Conservation (phyloP, 2,113 vertebrate genomes). For the Muntiacus muntjak region DNA sequence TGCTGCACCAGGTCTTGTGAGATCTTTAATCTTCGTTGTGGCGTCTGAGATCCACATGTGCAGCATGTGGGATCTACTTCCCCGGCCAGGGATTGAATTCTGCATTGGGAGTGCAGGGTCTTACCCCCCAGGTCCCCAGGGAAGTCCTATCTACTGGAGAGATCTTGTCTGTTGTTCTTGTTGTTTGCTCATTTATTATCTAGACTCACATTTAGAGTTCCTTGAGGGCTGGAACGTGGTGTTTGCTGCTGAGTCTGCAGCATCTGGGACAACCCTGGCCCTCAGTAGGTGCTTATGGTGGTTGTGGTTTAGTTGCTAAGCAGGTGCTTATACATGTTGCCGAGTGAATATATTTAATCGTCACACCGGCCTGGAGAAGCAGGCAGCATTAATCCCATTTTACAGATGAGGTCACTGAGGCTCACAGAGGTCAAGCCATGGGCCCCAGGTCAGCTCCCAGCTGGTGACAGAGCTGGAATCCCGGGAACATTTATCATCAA, state of each 20-base stretch:
- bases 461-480: background rate
- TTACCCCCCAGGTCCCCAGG: background rate
- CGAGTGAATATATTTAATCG: rapidly evolving
- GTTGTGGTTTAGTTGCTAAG: background rate
- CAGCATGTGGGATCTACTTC: background rate
- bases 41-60: background rate
- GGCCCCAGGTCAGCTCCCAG: background rate
- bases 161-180: background rate
- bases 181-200: background rate
- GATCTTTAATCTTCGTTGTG: background rate
- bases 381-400: background rate
- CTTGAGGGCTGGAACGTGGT: background rate
- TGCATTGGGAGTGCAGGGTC: background rate
- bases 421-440: background rate
- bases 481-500: background rate
- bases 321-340: background rate
- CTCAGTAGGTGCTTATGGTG: background rate
- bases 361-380: background rate
- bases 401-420: background rate
- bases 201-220: background rate
- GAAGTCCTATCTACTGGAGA: background rate
- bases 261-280: background rate
- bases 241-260: background rate
- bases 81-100: background rate
- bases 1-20: background rate